A percentile compares a stretch with the other conserved stretches of the same genome.
phyloP scores from a whole-genome alignment of 2,888 invertebrate species.

The Nomada goodeniana region DNA sequence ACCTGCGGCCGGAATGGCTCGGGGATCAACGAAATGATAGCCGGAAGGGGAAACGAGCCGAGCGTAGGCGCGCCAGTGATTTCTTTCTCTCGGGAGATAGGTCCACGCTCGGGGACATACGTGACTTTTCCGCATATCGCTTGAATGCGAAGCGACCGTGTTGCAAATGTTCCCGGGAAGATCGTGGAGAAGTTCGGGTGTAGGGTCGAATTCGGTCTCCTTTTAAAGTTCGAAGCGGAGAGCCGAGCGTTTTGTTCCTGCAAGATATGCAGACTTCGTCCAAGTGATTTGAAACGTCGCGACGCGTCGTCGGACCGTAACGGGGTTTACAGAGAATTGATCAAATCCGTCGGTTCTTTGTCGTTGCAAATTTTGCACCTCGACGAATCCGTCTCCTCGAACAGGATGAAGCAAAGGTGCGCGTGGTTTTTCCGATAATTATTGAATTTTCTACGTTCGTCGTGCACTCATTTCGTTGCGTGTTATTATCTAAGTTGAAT shows the following conservation, averaged over 20 bases:
- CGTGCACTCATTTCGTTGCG: background rate
- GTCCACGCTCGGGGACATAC: slow-evolving; percentile 11
- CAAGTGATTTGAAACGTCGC: background rate
- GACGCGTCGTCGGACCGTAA: too few relatives aligned
- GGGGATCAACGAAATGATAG: background rate
- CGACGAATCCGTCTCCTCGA: background rate
- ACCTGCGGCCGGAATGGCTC: too few relatives aligned
- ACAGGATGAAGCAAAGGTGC: too few relatives aligned
- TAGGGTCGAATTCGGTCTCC: background rate
- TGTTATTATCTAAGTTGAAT: background rate
- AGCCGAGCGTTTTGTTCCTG: background rate
- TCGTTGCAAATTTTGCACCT: too few relatives aligned
- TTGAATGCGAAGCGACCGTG: background rate
- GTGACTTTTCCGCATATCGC: slow-evolving; percentile 9
- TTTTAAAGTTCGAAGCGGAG: slow-evolving; percentile 9
- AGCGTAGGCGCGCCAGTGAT: background rate
- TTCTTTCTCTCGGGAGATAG: slow-evolving; percentile 2
- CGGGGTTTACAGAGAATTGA: background rate
- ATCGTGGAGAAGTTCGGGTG: background rate
- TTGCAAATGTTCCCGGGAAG: slow-evolving; percentile 2
- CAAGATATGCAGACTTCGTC: slow-evolving; percentile 4
- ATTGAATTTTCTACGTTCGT: slow-evolving; percentile 15
- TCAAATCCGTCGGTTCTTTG: too few relatives aligned
- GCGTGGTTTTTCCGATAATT: slow-evolving; percentile 1
- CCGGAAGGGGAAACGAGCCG: background rate